These are phyloP conservation scores for Busseola fusca DNA, from an alignment of 2,888 invertebrate genomes.

Conservation along the genomic window DNA sequence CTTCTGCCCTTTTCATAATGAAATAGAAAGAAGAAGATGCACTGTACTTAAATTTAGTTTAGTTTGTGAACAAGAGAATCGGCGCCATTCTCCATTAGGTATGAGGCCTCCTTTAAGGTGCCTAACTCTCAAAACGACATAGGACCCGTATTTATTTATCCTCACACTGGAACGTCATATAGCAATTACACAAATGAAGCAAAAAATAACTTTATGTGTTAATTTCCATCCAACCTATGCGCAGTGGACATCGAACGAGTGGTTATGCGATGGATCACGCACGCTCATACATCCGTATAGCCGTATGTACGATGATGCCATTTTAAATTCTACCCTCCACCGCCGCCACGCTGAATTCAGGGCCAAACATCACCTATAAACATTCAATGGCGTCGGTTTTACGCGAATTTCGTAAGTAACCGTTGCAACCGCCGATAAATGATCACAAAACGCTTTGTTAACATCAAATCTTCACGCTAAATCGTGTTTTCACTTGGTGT, in stretches of 20 bases:
- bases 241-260: too few species aligned
- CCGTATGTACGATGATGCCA: neutral
- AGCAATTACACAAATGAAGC: too few species aligned
- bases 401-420: slow-evolving; percentile 70
- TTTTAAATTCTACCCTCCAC: slow-evolving; percentile 1
- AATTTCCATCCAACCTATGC: too few species aligned
- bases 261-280: too few species aligned
- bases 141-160: neutral
- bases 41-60: too few species aligned
- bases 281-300: too few species aligned
- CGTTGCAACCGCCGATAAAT: slow-evolving; percentile 68
- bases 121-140: slow-evolving; percentile 27
- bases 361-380: slow-evolving; percentile 55
- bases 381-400: slow-evolving; percentile 66
- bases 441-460: slow-evolving; percentile 66
- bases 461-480: slow-evolving; percentile 63
- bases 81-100: too few species aligned
- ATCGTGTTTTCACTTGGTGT: slow-evolving; percentile 63
- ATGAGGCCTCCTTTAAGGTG: neutral
- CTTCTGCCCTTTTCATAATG: too few species aligned
- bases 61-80: too few species aligned
- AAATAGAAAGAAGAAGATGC: too few species aligned
- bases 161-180: too few species aligned
- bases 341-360: slow-evolving; percentile 35
- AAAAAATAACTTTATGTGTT: too few species aligned